Evolutionary conservation across 1,140 invertebrate species (phyloP), one percentile per base, ranked within the genome.

Genomic region (Augochlora pura): DNA sequence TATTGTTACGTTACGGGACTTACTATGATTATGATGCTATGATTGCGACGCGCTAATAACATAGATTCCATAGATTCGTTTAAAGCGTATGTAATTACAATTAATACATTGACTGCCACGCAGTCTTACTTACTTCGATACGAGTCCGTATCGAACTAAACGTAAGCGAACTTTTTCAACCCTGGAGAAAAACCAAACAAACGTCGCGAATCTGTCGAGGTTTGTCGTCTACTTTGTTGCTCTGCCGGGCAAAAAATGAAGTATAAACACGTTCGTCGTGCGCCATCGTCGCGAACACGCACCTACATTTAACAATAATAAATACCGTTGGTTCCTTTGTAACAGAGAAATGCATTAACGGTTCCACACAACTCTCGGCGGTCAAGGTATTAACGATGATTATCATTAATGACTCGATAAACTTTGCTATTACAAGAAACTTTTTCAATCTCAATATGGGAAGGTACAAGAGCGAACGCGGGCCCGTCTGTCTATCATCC

Each of bases 381-480:
- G 79, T 69, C 79, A 70, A 70, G 21, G 65, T 69, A 81, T 84
- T 85, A 85, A 81, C 62, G 46, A 84, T 84, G 67, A 84, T 79
- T 85, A 85, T 84, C 42, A 81, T 72, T 75, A 75, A 83, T 77
- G 75, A 80, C 21, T 80, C 52, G 67, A 84, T 79, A 66, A 68
- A 85, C 66, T 78, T 76, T 84, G 82, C 78, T 80, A 81, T 84
- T 84, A 80, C 69, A 81, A 84, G 57, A 79, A 85, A 84, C 68
- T 84, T 85, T 78, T 81, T 72, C 63, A 76, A n/a, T 69, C 83
- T 85, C 83, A 85, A 85, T 85, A 84, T 85, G 83, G 83, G 84
- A 85, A 85, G 83, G 83, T 85, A 83, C 84, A 77, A 54, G 70
- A 54, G 70, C 67, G 42, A 75, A 79, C 27, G 62, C 57, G 73